Base-by-base conservation (phyloP, 2,888 invertebrate genomes). In the Drosophila maculinotata region DNA sequence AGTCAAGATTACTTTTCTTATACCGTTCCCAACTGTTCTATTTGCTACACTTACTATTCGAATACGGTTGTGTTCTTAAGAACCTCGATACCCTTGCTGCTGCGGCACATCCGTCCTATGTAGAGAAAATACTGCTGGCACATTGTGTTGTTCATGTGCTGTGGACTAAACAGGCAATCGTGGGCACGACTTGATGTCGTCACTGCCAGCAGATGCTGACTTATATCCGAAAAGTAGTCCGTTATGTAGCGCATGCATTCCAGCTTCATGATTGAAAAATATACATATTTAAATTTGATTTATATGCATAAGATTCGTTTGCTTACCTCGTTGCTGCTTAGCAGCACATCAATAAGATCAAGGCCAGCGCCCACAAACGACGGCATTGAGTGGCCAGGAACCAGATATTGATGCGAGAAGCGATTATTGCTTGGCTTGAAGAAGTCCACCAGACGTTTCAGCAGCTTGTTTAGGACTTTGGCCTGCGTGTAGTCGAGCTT, bases 51-150 rank as follows among this genome's bases (percentile, higher is more conserved):
- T 93, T 91, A 96, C 96, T 94, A 94, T 87, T 95, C 94, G 90
- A 95, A 96, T 70, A 97, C 93, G 47, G 94, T 94, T 41, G 95
- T 94, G 81, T 94, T 94, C 69, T 96, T 95, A 44, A 98, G 93
- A 51, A 96, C 93, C 73, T 93, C 93, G 36, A 95, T 92, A 1
- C 96, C 96, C 41, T 93, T 92, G 51, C 93, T 93, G 6, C 94
- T 93, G 69, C 95, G 95, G 78, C 95, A 95, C 85, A 98, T 93
- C 77, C 97, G 95, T 0, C 98, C 98, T 68, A 98, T 94, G 90
- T 98, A 96, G 39, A 99, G 93, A 92, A 99, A 99, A 93, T 98
- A 99, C 93, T 96, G 96, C 91, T 98, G 98, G 90, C 97, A 97
- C 92, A 97, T 95, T 0, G 98, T 97, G 85, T 95, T 96, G 79